Evolutionary conservation across 1,140 invertebrate species (phyloP), one percentile per base, ranked within the genome.

Genomic region (Galleria mellonella): DNA sequence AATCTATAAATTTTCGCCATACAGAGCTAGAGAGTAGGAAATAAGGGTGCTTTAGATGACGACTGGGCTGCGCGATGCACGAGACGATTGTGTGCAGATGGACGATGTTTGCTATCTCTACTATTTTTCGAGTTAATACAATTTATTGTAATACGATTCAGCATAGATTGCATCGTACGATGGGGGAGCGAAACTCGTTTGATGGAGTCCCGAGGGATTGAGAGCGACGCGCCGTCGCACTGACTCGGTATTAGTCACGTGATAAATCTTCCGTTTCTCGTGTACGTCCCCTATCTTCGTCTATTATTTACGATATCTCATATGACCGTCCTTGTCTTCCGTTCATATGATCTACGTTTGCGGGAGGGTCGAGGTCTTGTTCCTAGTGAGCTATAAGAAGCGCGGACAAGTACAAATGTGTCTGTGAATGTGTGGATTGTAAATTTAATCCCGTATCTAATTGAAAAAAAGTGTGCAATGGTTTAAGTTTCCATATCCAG

Each of bases 141-240:
- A 83, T 85, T 83, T 85, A 83, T 83, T 85, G 82, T 85, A 83
- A 85, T 85, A 85, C 78, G 78, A 85, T 85, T 85, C 82, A 85
- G 78, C 78, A 83, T 85, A 85, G 82, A 85, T 85, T 85, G 82
- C 78, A 83, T 83, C 76, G 75, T 67, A 65, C 62, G 64, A 65
- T 74, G 67, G 78, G 81, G 81, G 78, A 85, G 66, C 62, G 59
- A 74, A 83, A 82, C 78, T 85, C 82, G 77, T 85, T 85, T 85
- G 82, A 85, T 83, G 62, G 76, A 77, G 68, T 82, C 81, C 75
- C 73, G 50, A 39, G 82, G 82, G 82, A 82, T 53, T 47, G 59
- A 55, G 47, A 32, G 31, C 45, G 37, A 49, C 68, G 70, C 62
- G 67, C 63, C 69, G 72, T 70, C 72, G 74, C 64, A 70, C 66